phyloP scores from a whole-genome alignment of 2,113 vertebrate genomes.

The Hemichromis elongatus region DNA sequence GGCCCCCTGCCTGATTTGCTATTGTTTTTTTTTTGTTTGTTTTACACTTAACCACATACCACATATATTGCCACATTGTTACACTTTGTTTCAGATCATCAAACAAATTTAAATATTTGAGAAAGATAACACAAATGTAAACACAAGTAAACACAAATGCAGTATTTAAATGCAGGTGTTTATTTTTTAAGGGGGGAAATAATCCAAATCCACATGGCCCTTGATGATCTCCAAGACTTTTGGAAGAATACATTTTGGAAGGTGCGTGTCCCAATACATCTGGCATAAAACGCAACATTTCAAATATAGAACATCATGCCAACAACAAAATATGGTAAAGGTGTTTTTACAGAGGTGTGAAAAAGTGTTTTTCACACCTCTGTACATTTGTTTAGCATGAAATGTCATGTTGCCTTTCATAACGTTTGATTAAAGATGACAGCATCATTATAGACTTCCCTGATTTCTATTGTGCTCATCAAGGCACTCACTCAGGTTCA shows the following conservation, averaged over 20 bases:
- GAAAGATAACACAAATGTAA: too few species aligned
- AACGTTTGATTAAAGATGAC: background rate
- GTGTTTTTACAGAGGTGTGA: too few species aligned
- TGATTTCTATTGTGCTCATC: background rate
- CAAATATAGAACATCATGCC: background rate
- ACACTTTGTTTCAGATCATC: too few species aligned
- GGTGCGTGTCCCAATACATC: background rate
- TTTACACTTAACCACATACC: too few species aligned
- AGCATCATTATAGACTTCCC: background rate
- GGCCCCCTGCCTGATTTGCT: background rate
- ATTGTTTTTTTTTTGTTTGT: background rate
- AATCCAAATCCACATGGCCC: background rate
- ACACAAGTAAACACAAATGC: background rate
- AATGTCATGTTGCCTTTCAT: background rate
- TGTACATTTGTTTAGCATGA: background rate
- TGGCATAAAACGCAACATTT: background rate
- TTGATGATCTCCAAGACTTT: background rate
- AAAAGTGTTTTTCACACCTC: background rate
- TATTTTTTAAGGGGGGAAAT: background rate
- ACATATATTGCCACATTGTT: too few species aligned
- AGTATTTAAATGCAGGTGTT: background rate
- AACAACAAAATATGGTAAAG: background rate
- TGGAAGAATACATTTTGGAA: background rate
- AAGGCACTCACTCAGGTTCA: background rate
- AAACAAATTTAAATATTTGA: too few species aligned